phyloP scores from a whole-genome alignment of 1,140 invertebrate genomes.

The Andrena cerasifolii region DNA sequence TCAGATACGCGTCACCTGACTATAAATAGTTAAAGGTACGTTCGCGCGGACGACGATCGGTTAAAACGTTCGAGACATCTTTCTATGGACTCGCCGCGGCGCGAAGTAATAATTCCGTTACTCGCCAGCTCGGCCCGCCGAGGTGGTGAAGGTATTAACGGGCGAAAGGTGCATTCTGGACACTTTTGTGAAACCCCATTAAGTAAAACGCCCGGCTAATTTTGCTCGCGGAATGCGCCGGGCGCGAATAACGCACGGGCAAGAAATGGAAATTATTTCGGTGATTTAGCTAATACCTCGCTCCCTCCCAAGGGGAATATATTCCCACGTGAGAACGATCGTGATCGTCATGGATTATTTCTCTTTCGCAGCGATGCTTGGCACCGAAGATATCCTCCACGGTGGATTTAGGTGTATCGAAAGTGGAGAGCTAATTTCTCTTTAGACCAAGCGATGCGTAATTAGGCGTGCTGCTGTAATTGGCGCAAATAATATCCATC shows the following conservation, averaged over 20 bases:
- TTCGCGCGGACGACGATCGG: slow-evolving; percentile 52
- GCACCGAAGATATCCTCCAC: not conserved
- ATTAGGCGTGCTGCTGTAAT: slow-evolving; percentile 49
- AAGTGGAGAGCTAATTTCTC: slow-evolving; percentile 39
- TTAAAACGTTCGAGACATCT: slow-evolving; percentile 56
- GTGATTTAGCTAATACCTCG: too few relatives aligned
- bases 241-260: not conserved
- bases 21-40: slow-evolving; percentile 64
- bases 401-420: slow-evolving; percentile 23
- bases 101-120: slow-evolving; percentile 59
- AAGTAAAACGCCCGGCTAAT: slow-evolving; percentile 20
- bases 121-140: slow-evolving; percentile 29
- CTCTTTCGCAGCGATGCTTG: slow-evolving; percentile 5
- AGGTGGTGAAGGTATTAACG: slow-evolving; percentile 53
- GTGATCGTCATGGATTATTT: not conserved
- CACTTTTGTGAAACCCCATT: slow-evolving; percentile 25
- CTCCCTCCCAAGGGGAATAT: too few relatives aligned
- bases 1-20: slow-evolving; percentile 61
- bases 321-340: not conserved
- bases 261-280: not conserved
- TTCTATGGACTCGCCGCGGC: slow-evolving; percentile 39
- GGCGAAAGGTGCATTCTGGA: slow-evolving; percentile 20
- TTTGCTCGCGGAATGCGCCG: not conserved
- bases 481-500: slow-evolving; percentile 53
- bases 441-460: slow-evolving; percentile 38